phyloP scores from a whole-genome alignment of 2,797 vertebrate species.

The Hybognathus amarus region DNA sequence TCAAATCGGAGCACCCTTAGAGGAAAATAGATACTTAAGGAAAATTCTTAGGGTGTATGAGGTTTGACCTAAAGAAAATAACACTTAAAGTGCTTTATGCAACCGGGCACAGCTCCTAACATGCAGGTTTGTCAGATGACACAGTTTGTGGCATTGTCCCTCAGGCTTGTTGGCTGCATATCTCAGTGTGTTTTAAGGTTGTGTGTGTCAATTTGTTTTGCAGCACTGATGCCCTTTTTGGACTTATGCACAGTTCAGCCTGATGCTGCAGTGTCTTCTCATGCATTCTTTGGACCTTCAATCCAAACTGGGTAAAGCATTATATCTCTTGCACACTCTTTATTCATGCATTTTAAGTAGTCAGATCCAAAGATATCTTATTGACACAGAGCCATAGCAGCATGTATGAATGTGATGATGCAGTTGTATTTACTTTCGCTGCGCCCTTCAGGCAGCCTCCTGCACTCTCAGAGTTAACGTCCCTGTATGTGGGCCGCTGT shows the following conservation, averaged over 20 bases:
- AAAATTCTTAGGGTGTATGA: too few relatives aligned
- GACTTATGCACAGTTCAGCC: constrained; percentile 91
- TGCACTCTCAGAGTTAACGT: constrained; percentile 86
- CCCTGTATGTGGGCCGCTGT: constrained; percentile 88
- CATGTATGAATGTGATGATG: neutral
- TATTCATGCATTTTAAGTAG: neutral
- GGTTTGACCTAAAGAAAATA: too few relatives aligned
- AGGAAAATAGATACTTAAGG: too few relatives aligned
- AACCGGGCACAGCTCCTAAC: too few relatives aligned
- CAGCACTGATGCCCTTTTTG: constrained; percentile 90
- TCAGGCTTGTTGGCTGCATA: neutral
- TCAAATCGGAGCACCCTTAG: too few relatives aligned
- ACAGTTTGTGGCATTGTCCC: neutral
- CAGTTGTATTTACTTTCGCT: neutral
- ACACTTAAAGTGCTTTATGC: too few relatives aligned
- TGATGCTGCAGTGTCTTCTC: constrained; percentile 81
- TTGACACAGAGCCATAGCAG: neutral
- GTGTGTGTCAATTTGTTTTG: constrained; percentile 41
- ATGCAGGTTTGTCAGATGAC: neutral
- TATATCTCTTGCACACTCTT: neutral
- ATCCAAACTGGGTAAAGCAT: constrained; percentile 85
- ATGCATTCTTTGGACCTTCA: constrained; percentile 90
- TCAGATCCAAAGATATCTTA: constrained; percentile 13
- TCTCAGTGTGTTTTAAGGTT: neutral
- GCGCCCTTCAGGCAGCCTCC: constrained; percentile 80